phyloP scores from a whole-genome alignment of 92 coral and sea anemone genomes.

The Epizoanthus rinbou region DNA sequence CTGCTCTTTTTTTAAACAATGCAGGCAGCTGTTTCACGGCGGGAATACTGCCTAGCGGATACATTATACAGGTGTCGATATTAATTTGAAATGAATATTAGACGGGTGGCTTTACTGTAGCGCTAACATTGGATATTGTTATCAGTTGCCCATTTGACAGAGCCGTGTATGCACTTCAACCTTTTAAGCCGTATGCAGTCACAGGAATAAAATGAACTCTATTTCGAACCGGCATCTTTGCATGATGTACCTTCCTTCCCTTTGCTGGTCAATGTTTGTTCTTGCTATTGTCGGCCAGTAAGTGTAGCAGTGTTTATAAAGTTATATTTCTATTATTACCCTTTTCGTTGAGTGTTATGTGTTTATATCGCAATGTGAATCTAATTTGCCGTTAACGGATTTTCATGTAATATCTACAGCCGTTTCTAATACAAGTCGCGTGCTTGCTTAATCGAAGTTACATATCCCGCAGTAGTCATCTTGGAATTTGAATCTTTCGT shows the following conservation, averaged over 20 bases:
- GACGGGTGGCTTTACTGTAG: slow-evolving; percentile 9
- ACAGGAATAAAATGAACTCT: background rate
- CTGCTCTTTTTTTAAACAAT: background rate
- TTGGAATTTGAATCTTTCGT: background rate
- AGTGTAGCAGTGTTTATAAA: background rate
- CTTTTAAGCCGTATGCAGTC: background rate
- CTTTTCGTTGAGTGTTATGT: background rate
- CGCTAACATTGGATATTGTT: background rate
- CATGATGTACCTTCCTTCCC: background rate
- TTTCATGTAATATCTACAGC: background rate
- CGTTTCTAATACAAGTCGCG: background rate
- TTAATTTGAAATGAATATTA: background rate
- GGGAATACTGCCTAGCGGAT: slow-evolving; percentile 1
- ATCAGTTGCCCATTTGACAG: slow-evolving; percentile 32
- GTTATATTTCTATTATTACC: background rate
- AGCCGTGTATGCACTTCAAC: background rate
- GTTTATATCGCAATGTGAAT: background rate
- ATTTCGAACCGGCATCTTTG: background rate
- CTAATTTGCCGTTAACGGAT: background rate
- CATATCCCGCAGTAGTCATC: background rate
- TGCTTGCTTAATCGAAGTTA: background rate
- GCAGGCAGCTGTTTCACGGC: slow-evolving; percentile 15
- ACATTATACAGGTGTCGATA: slow-evolving; percentile 32
- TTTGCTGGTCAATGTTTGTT: background rate
- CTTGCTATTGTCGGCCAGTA: background rate